A percentile compares a stretch with the other conserved stretches of the same genome.
These are phyloP conservation scores for Cyanocitta stelleri DNA, from an alignment of 2,113 vertebrate genomes.

Conservation along the genomic window DNA sequence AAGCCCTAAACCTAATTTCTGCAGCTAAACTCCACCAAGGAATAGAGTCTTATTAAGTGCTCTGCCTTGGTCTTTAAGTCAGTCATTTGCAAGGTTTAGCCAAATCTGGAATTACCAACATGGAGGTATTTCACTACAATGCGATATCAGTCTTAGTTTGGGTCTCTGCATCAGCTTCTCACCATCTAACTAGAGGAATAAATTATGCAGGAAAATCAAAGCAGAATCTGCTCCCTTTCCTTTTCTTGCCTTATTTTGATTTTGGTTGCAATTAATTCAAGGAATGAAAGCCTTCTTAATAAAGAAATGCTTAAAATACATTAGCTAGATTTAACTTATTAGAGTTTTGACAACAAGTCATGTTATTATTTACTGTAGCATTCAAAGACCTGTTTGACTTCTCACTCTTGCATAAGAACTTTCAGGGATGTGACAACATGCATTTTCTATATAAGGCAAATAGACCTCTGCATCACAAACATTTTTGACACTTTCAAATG, in stretches of 20 bases:
- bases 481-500: slow-evolving; percentile 17
- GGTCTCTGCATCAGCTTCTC: not conserved
- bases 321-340: not conserved
- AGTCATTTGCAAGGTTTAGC: not conserved
- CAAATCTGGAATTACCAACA: not conserved
- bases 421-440: not conserved
- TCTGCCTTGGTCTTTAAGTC: not conserved
- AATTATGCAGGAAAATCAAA: not conserved
- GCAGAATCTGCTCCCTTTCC: not conserved
- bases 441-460: slow-evolving; percentile 12
- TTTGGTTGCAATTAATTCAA: not conserved
- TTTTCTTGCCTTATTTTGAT: not conserved
- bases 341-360: not conserved
- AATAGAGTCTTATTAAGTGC: not conserved
- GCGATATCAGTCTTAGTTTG: not conserved
- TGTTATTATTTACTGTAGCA: not conserved
- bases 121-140: not conserved
- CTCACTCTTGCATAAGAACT: slow-evolving; percentile 18
- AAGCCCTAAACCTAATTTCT: not conserved
- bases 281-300: not conserved
- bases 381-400: not conserved
- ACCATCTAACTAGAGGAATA: not conserved
- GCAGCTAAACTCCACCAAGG: not conserved
- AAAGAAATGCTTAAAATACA: not conserved
- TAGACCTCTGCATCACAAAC: not conserved